Base-by-base conservation (phyloP, 2,113 vertebrate genomes). In the Pluvialis apricaria region DNA sequence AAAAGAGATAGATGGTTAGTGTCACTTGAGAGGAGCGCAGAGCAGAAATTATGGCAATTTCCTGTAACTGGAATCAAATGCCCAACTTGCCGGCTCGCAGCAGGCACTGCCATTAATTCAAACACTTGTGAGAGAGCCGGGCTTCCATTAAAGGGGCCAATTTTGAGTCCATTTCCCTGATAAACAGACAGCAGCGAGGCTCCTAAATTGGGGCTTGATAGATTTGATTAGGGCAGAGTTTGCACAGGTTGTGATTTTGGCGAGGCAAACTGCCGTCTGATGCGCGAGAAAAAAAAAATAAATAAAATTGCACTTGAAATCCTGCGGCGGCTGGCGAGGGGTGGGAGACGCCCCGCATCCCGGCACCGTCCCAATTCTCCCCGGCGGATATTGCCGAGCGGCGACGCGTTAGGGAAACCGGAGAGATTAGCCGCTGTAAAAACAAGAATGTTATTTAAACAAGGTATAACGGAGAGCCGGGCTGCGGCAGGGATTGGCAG, bases 31-130 rank as follows among this genome's bases (percentile, higher is more conserved):
- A 97, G 94, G 92, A 96, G 91, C n/a, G 55, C 7, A 29, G 93
- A 94, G 79, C 92, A 96, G 95, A 98, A 98, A 98, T 98, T 96
- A 97, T 26, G 95, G 97, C 98, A 98, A 98, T 98, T 98, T 98
- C 94, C 96, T 97, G 90, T 89, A 96, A 97, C 98, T 93, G 88
- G 97, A 97, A 98, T 97, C 97, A 98, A 98, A 98, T 96, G 94
- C 97, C 97, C 97, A 98, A 98, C 94, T 96, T 97, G 92, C 94
- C 70, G 91, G 88, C 95, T 96, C 61, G 4, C 97, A 95, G 97
- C 94, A 85, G 60, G 97, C 92, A 75, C 90, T 82, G 94, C 94
- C 95, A 97, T 98, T 98, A 98, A 98, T 97, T 97, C 97, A 97
- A 96, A 88, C 97, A 83, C 96, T 97, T 73, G 90, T 75, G 92